These are phyloP conservation scores for Gymnoscopelus braueri DNA, from an alignment of 2,797 vertebrate genomes.

Conservation along the genomic window DNA sequence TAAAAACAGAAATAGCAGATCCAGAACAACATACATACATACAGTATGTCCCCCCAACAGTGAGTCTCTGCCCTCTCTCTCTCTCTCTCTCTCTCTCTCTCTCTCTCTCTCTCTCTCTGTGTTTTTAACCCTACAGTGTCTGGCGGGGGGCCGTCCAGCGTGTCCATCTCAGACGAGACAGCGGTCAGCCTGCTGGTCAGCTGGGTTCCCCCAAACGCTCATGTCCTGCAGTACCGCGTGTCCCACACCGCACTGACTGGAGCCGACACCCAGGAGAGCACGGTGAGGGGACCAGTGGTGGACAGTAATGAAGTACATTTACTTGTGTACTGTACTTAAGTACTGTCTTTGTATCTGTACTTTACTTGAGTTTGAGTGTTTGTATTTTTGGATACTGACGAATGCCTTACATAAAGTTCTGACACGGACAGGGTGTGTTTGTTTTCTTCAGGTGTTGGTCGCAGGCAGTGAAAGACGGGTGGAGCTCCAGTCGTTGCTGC, in stretches of 20 bases:
- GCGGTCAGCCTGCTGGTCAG: constrained; percentile 85
- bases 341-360: not conserved
- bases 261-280: constrained; percentile 78
- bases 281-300: constrained; percentile 71
- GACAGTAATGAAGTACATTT: not conserved
- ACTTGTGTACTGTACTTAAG: not conserved
- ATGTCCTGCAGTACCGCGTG: constrained; percentile 87
- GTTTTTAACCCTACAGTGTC: constrained; percentile 72
- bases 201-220: constrained; percentile 88
- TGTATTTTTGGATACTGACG: not conserved
- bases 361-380: no score
- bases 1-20: no score
- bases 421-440: constrained; percentile 42
- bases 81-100: constrained; percentile 3
- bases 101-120: constrained; percentile 5
- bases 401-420: not conserved
- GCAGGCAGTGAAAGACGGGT: constrained; percentile 78
- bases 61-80: not conserved
- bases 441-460: constrained; percentile 81
- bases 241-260: constrained; percentile 81
- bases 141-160: constrained; percentile 83
- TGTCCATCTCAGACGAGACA: constrained; percentile 85
- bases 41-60: no score
- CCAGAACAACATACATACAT: no score
- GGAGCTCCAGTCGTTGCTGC: constrained; percentile 82